Evolutionary conservation across 2,888 invertebrate species (phyloP).

Genomic region (Drosophila tanythrix): DNA sequence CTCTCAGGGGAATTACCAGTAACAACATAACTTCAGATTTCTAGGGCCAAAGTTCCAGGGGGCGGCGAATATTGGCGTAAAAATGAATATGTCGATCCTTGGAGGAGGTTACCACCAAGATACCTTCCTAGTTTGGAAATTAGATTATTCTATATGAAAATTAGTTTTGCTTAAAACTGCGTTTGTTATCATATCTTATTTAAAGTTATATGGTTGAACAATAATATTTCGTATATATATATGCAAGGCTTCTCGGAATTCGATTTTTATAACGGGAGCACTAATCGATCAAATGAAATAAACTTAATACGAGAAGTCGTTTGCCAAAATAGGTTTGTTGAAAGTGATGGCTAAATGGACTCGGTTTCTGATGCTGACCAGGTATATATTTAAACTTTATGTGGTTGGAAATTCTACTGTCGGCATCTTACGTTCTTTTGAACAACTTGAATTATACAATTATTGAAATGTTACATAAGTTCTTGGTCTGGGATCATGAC

Average conservation of each 20-base stretch:
- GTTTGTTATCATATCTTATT: background rate
- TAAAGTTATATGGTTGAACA: background rate
- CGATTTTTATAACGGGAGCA: constrained; percentile 1
- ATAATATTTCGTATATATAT: background rate
- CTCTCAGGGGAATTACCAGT: too few relatives aligned
- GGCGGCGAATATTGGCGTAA: too few relatives aligned
- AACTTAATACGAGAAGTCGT: background rate
- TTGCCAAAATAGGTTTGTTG: background rate
- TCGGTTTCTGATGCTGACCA: background rate
- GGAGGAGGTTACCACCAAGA: too few relatives aligned
- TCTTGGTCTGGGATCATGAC: background rate
- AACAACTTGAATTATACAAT: background rate
- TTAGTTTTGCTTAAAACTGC: too few relatives aligned
- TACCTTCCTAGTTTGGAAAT: background rate
- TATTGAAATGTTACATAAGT: background rate
- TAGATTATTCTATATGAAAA: background rate
- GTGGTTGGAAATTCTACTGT: background rate
- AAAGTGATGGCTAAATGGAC: background rate
- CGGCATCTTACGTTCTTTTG: background rate
- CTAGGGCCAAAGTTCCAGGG: too few relatives aligned
- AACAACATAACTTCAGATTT: too few relatives aligned
- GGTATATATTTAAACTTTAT: background rate
- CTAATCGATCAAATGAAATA: background rate
- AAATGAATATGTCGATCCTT: too few relatives aligned
- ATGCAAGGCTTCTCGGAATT: background rate